Percentiles rank a stretch among this genome's conserved stretches.
These are phyloP conservation scores for Hirtodrosophila duncani DNA, from an alignment of 2,888 invertebrate species.

Conservation along the genomic window DNA sequence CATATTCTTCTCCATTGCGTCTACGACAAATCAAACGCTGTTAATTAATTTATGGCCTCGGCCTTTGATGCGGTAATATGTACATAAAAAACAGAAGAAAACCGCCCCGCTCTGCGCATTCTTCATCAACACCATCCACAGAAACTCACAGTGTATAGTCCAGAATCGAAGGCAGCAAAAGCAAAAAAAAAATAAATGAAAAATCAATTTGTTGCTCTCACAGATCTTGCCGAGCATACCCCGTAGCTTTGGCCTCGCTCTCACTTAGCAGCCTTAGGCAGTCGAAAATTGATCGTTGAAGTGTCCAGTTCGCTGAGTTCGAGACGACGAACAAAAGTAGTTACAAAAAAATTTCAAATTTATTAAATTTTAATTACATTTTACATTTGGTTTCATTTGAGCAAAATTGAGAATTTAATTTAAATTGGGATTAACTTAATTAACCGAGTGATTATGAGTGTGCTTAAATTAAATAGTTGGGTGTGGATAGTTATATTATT, in stretches of 20 bases:
- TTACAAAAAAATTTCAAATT: slow-evolving; percentile 1
- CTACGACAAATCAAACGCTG: slow-evolving; percentile 46
- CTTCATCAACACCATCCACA: background rate
- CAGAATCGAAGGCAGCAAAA: slow-evolving; percentile 12
- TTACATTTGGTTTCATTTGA: slow-evolving; percentile 9
- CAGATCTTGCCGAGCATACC: slow-evolving; percentile 25
- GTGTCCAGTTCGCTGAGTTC: slow-evolving; percentile 32
- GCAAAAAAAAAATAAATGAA: slow-evolving; percentile 48
- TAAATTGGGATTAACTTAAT: slow-evolving; percentile 2
- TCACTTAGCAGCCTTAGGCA: slow-evolving; percentile 28
- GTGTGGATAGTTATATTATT: slow-evolving; percentile 9
- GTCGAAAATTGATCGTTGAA: slow-evolving; percentile 49
- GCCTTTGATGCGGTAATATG: slow-evolving; percentile 14
- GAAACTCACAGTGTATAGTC: slow-evolving; percentile 39
- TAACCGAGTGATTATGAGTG: background rate
- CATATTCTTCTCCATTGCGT: slow-evolving; percentile 1
- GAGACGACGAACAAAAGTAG: slow-evolving; percentile 5
- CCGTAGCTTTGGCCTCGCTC: slow-evolving; percentile 34
- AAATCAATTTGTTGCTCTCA: slow-evolving; percentile 58
- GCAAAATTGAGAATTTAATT: slow-evolving; percentile 7
- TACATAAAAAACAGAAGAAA: too few relatives aligned
- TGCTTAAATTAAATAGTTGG: slow-evolving; percentile 26
- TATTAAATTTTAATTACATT: slow-evolving; percentile 22
- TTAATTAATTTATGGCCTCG: slow-evolving; percentile 45
- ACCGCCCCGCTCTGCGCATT: slow-evolving; percentile 21